A percentile compares a stretch with the other conserved stretches of the same genome.
These are phyloP conservation scores for Selene dorsalis DNA, from an alignment of 2,797 vertebrate genomes.

Conservation along the genomic window DNA sequence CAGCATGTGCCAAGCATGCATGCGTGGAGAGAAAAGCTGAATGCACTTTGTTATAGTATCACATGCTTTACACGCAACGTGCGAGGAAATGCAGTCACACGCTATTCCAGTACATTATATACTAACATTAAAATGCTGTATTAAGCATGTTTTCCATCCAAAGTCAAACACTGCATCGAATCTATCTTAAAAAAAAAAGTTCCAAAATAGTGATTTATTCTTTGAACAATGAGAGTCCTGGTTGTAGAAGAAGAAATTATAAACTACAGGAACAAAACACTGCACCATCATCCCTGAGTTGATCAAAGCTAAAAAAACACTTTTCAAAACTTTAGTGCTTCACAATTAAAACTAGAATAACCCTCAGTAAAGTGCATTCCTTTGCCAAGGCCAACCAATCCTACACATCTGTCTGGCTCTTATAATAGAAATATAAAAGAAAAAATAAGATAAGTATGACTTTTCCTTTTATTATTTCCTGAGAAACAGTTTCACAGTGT, in stretches of 20 bases:
- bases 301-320: background rate
- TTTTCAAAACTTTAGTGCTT: background rate
- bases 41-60: conserved; percentile 43
- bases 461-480: too few relatives aligned
- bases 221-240: too few relatives aligned
- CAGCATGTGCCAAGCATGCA: conserved; percentile 38
- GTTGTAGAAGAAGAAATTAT: background rate
- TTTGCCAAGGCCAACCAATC: too few relatives aligned
- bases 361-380: too few relatives aligned
- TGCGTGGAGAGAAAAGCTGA: conserved; percentile 39
- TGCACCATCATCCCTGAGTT: background rate
- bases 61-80: conserved; percentile 39
- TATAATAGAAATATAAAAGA: background rate
- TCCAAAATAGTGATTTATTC: too few relatives aligned
- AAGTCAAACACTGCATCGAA: background rate
- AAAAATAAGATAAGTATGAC: background rate
- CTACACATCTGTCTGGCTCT: background rate
- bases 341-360: background rate
- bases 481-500: too few relatives aligned
- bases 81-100: conserved; percentile 9
- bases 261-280: background rate
- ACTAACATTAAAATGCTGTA: background rate
- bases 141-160: background rate
- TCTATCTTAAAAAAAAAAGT: background rate
- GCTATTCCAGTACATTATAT: background rate